Evolutionary conservation across 1,140 invertebrate species (phyloP).

Genomic region (Lutraria rhynchaena): DNA sequence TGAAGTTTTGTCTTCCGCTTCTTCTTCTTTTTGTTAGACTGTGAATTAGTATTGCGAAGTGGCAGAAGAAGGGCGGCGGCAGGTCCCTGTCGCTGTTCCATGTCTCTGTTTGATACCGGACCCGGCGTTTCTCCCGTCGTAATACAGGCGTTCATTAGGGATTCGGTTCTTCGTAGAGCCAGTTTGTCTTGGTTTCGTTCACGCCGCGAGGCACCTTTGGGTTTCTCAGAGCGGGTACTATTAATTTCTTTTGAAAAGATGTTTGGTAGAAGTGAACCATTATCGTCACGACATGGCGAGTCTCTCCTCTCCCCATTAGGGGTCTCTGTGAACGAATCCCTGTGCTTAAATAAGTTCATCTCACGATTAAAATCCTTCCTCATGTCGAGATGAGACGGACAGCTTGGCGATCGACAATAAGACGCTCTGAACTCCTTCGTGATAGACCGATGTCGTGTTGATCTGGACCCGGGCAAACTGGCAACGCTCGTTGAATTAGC

Average conservation of each 20-base stretch:
- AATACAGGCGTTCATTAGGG: constrained; percentile 15
- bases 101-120: constrained; percentile 3
- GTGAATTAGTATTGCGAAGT: constrained; percentile 24
- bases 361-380: constrained; percentile 12
- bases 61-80: constrained; percentile 48
- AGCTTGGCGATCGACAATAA: constrained; percentile 49
- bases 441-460: constrained; percentile 32
- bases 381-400: constrained; percentile 46
- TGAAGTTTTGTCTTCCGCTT: constrained; percentile 11
- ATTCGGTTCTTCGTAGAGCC: constrained; percentile 40
- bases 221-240: not conserved
- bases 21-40: constrained; percentile 54
- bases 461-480: constrained; percentile 45
- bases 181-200: constrained; percentile 13
- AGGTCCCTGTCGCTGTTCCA: constrained; percentile 35
- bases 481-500: constrained; percentile 55
- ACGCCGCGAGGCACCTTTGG: not conserved
- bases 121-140: not conserved
- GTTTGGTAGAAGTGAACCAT: constrained; percentile 9
- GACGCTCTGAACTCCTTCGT: constrained; percentile 22
- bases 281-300: not conserved
- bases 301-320: not conserved
- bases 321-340: not conserved
- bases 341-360: not conserved
- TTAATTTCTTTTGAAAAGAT: constrained; percentile 44